Conservation (phyloP, 2,888 invertebrate genomes). For the Diachrysia chrysitis region DNA sequence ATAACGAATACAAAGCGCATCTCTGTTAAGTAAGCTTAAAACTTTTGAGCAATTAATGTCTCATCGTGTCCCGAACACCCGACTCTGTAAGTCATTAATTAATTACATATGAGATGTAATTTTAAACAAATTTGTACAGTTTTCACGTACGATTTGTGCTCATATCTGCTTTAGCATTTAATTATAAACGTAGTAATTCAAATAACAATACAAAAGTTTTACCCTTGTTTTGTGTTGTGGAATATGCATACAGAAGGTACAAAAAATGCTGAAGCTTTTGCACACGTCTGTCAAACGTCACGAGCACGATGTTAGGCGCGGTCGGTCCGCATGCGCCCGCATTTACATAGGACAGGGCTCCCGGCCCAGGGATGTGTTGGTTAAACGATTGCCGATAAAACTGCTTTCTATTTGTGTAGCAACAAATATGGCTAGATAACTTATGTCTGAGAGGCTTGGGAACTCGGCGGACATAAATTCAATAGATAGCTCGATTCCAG, state of each 20-base stretch:
- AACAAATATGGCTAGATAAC: neutral
- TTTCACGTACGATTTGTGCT: no score
- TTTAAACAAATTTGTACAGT: no score
- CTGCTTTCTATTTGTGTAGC: constrained; percentile 7
- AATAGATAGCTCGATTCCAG: neutral
- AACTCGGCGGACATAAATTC: neutral
- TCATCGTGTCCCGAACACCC: no score
- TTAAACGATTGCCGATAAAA: constrained; percentile 11
- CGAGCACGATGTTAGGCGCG: neutral
- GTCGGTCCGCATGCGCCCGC: constrained; percentile 8
- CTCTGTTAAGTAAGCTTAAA: no score
- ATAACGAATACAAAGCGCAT: neutral
- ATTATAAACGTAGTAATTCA: no score
- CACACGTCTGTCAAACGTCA: neutral
- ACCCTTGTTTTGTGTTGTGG: neutral
- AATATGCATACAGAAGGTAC: neutral
- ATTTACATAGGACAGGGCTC: constrained; percentile 36
- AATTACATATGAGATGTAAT: no score
- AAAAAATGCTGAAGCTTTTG: neutral
- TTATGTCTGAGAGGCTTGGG: neutral
- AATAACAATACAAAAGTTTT: no score
- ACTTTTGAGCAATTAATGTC: no score
- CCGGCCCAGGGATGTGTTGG: constrained; percentile 19
- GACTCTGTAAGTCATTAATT: no score
- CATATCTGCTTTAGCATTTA: no score